A percentile compares a stretch with the other conserved stretches of the same genome.
Conservation (phyloP, 2,888 invertebrate genomes). For the Furcula furcula region DNA sequence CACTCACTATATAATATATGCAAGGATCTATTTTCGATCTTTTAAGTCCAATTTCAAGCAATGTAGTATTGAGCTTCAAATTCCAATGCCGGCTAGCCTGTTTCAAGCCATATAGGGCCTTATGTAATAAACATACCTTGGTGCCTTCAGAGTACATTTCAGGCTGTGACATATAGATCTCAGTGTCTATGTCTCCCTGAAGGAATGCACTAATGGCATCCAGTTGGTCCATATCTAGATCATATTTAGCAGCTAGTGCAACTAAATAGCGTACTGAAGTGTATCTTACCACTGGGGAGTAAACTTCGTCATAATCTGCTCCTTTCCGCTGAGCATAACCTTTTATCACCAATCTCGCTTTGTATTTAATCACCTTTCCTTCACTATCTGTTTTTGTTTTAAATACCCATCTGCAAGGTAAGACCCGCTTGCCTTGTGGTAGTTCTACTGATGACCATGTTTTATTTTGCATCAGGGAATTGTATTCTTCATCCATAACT, state of each 20-base stretch:
- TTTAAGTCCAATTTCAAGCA: slow-evolving; percentile 3
- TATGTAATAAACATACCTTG: slow-evolving; percentile 22
- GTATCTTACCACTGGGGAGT: no score
- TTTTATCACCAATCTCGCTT: slow-evolving; percentile 20
- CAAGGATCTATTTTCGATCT: slow-evolving; percentile 17
- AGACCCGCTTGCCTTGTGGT: slow-evolving; percentile 6
- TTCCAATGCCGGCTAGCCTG: slow-evolving; percentile 28
- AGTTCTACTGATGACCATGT: slow-evolving; percentile 6
- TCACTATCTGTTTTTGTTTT: slow-evolving; percentile 11
- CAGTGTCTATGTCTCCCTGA: slow-evolving; percentile 24
- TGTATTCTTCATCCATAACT: slow-evolving; percentile 14
- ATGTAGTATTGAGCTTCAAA: slow-evolving; percentile 12
- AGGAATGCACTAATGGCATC: slow-evolving; percentile 27
- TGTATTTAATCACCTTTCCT: slow-evolving; percentile 10
- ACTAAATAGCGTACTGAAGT: slow-evolving; percentile 10
- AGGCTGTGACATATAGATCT: slow-evolving; percentile 28
- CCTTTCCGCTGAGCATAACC: slow-evolving; percentile 22
- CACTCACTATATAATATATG: slow-evolving; percentile 11
- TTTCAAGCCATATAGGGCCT: slow-evolving; percentile 23
- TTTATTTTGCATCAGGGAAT: slow-evolving; percentile 10
- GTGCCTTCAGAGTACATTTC: slow-evolving; percentile 4
- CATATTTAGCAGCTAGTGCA: slow-evolving; percentile 18
- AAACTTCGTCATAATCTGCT: slow-evolving; percentile 19
- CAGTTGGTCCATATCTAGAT: slow-evolving; percentile 21
- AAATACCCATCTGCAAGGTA: slow-evolving; percentile 9